Base-by-base conservation (phyloP, 2,113 vertebrate species). In the Entosphenus tridentatus region DNA sequence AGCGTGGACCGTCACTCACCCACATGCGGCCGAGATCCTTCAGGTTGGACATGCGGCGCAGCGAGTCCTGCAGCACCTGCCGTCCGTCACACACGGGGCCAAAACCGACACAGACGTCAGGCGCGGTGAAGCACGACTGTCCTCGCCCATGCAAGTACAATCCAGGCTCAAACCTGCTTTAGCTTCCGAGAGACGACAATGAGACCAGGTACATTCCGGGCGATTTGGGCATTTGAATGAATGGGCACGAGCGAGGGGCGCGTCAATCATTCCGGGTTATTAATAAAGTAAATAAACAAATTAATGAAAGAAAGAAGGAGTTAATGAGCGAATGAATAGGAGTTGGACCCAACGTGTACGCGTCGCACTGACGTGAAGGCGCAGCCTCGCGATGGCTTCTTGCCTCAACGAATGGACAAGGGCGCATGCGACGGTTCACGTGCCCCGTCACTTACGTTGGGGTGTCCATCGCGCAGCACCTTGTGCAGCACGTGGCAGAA, bases 401-500 rank as follows among this genome's bases (percentile, higher is more conserved):
- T 12, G 13, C 39, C 39, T 6, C 39, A 39, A 39, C 39, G 39
- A 39, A 39, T 39, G 39, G 39, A 39, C 39, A 39, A 55, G n/a
- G 17, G 17, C 3, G 8, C 65, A 3, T 54, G 1, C 13, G 1
- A 2, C 14, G 55, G 8, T 14, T 12, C 68, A 17, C 12, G 14
- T 11, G 0, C 17, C 4, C 39, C 39, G 2, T 21, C 69, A 84
- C 90, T 79, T 78, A 98, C 93, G 0, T 86, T 88, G 1, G 88
- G 83, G 74, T 98, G 93, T 62, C 93, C 93, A 0, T 98, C 93
- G 2, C 92, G 83, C 72, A 98, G 87, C 8, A 97, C 82, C 70
- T 98, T 98, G 81, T 98, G 93, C 80, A 98, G 90, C 75, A 98
- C 91, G 0, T 98, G 90, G 81, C 93, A 98, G 80, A 98, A 98